A percentile compares a stretch with the other conserved stretches of the same genome.
Conservation (phyloP, 2,113 vertebrate species). For the Nothoprocta perdicaria region DNA sequence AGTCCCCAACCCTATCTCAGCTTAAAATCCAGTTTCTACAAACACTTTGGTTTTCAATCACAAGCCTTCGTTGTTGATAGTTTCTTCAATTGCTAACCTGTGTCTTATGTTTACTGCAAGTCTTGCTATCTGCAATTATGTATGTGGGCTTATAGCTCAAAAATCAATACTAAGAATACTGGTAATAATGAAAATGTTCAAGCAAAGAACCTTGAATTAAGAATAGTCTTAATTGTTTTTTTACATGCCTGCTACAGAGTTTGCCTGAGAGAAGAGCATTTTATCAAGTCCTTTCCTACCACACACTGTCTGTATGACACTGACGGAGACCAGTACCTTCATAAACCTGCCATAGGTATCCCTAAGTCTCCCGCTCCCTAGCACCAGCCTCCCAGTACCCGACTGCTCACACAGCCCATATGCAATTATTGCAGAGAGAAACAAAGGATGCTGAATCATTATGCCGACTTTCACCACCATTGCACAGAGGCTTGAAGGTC, state of each 20-base stretch:
- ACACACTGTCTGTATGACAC: background rate
- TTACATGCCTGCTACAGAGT: background rate
- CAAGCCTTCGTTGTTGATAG: background rate
- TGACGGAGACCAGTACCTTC: background rate
- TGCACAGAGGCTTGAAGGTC: background rate
- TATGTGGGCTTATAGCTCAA: background rate
- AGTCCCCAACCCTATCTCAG: background rate
- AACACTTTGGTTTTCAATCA: background rate
- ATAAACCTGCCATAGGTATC: constrained; percentile 16
- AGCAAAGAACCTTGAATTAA: background rate
- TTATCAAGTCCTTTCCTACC: background rate
- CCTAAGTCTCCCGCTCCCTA: constrained; percentile 23
- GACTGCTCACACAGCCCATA: constrained; percentile 3
- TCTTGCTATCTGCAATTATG: background rate
- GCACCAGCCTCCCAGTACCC: background rate
- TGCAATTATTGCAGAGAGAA: constrained; percentile 32
- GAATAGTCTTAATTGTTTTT: background rate
- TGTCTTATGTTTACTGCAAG: background rate
- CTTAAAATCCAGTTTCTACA: background rate
- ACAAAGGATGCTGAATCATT: constrained; percentile 40
- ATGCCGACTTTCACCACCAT: background rate
- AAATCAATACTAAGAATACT: background rate
- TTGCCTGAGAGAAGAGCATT: background rate
- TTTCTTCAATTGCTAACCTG: background rate
- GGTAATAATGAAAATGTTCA: background rate